A percentile compares a stretch with the other conserved stretches of the same genome.
Conservation (phyloP, 2,888 invertebrate genomes). For the Aspidiotus rigidus region DNA sequence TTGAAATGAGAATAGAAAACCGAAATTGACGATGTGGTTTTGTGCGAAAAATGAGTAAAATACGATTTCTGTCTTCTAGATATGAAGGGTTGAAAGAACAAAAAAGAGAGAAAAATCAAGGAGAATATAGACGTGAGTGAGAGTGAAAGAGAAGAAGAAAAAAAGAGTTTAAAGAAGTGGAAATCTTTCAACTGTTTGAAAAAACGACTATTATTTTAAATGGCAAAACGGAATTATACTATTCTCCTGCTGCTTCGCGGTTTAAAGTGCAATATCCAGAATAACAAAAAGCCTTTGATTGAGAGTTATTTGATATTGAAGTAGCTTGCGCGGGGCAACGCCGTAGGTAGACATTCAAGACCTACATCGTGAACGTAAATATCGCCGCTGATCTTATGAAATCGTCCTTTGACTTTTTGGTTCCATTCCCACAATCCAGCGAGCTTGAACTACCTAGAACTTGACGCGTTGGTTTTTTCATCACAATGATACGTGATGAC, state of each 20-base stretch:
- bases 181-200: constrained; percentile 5
- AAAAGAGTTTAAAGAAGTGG: neutral
- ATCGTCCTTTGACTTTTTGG: neutral
- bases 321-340: neutral
- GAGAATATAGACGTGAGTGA: neutral
- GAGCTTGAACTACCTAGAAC: neutral
- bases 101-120: neutral
- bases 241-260: constrained; percentile 6
- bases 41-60: neutral
- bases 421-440: neutral
- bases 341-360: neutral
- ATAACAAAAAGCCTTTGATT: constrained; percentile 13
- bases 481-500: neutral
- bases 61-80: neutral
- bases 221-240: constrained; percentile 3
- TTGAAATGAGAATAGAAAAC: neutral
- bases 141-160: neutral
- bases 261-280: constrained; percentile 2
- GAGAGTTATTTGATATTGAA: constrained; percentile 17
- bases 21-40: constrained; percentile 10
- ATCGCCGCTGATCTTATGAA: neutral
- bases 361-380: neutral
- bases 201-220: constrained; percentile 15
- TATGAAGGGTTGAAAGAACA: constrained; percentile 4
- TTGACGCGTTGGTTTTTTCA: neutral